Percentiles rank a stretch among this genome's conserved stretches.
Evolutionary conservation across 2,797 vertebrate species (phyloP).

Genomic region (Semotilus atromaculatus): DNA sequence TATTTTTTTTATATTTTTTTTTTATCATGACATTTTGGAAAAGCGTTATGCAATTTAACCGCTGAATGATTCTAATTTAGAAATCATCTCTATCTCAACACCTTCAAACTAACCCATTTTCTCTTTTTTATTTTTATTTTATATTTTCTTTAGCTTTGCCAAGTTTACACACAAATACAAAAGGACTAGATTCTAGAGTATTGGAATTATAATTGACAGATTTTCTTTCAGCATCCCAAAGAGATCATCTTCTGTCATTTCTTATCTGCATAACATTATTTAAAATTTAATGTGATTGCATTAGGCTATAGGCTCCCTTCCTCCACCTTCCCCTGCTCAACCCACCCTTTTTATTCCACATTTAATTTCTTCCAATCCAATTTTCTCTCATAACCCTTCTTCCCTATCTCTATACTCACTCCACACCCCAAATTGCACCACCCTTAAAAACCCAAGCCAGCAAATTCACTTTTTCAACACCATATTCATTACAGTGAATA

Average conservation of each 20-base stretch:
- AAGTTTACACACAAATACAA: conserved; percentile 71
- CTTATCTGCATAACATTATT: conserved; percentile 83
- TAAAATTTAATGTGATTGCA: conserved; percentile 82
- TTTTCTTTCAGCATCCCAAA: conserved; percentile 78
- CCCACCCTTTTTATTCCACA: conserved; percentile 23
- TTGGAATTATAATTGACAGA: conserved; percentile 79
- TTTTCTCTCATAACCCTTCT: conserved; percentile 1
- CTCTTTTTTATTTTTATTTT: not conserved
- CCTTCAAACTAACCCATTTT: conserved; percentile 48
- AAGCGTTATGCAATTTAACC: not conserved
- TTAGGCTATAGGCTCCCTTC: conserved; percentile 74
- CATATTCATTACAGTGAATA: conserved; percentile 16
- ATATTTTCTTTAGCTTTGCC: conserved; percentile 74
- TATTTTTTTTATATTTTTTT: not conserved
- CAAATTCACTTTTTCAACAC: not conserved
- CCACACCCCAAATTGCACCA: not conserved
- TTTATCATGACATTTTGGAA: not conserved
- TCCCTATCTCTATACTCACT: conserved; percentile 1
- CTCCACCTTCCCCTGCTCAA: conserved; percentile 51
- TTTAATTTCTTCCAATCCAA: not conserved
- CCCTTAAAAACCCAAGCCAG: conserved; percentile 9
- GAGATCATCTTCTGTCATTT: conserved; percentile 83
- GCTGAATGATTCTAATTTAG: not conserved
- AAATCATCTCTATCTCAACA: conserved; percentile 62
- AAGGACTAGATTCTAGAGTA: conserved; percentile 77